Percentiles rank a stretch among this genome's conserved stretches.
phyloP scores from a whole-genome alignment of 1,140 invertebrate species.

The Halesus radiatus region DNA sequence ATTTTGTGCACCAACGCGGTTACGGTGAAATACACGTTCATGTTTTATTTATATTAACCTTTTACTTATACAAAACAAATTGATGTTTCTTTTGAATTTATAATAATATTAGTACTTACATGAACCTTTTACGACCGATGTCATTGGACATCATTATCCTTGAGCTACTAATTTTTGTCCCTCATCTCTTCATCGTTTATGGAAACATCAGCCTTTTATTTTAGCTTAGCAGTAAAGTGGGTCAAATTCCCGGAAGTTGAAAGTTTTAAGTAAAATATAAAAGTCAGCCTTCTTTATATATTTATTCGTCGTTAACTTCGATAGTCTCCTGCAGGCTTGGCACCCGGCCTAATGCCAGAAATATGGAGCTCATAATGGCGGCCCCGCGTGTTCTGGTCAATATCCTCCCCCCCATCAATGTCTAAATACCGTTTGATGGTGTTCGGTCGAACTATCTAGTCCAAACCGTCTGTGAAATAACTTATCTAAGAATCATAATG shows the following conservation, averaged over 20 bases:
- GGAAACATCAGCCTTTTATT: too few species aligned
- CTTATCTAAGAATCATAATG: too few species aligned
- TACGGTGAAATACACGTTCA: background rate
- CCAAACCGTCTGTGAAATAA: too few species aligned
- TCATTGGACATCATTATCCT: too few species aligned
- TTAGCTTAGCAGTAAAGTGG: background rate
- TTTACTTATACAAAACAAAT: too few species aligned
- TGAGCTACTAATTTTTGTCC: too few species aligned
- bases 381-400: constrained; percentile 1
- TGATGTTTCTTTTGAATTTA: too few species aligned
- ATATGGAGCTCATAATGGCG: background rate
- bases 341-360: constrained; percentile 12
- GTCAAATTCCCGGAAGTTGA: background rate
- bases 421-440: too few species aligned
- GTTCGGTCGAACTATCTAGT: too few species aligned
- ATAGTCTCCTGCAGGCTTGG: constrained; percentile 20
- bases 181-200: too few species aligned
- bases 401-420: background rate
- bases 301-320: constrained; percentile 16
- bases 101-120: too few species aligned
- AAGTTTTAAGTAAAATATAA: background rate
- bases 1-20: background rate
- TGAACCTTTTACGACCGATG: too few species aligned
- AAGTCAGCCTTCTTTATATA: background rate
- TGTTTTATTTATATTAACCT: background rate